phyloP scores from a whole-genome alignment of 1,140 invertebrate species.

The Anastrepha obliqua region DNA sequence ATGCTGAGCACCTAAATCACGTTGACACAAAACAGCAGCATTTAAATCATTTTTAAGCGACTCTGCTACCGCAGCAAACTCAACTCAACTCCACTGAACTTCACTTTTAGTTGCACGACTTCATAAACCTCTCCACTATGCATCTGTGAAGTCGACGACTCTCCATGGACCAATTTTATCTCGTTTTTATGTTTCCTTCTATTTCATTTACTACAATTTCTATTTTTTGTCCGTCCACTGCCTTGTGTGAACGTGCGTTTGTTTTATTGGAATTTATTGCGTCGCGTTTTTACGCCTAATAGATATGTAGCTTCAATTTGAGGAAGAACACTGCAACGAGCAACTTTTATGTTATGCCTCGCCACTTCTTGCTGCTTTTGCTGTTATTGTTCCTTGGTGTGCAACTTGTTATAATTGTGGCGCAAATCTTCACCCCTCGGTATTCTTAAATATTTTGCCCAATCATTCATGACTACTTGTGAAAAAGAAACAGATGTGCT shows the following conservation, averaged over 20 bases:
- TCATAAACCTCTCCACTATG: neutral
- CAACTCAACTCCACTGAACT: neutral
- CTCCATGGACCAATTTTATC: slow-evolving; percentile 47
- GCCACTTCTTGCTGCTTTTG: neutral
- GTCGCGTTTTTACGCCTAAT: slow-evolving; percentile 47
- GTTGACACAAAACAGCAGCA: slow-evolving; percentile 48
- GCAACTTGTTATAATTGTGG: slow-evolving; percentile 39
- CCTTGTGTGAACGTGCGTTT: slow-evolving; percentile 8
- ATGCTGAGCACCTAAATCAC: slow-evolving; percentile 34
- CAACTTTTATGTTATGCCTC: too few relatives aligned
- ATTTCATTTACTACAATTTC: slow-evolving; percentile 27
- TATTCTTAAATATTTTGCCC: neutral
- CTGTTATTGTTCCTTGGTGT: slow-evolving; percentile 23
- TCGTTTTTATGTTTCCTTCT: slow-evolving; percentile 37
- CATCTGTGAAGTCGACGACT: slow-evolving; percentile 33
- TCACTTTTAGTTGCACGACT: slow-evolving; percentile 23
- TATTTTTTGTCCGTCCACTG: slow-evolving; percentile 14
- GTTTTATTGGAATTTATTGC: slow-evolving; percentile 48
- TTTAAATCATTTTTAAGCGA: slow-evolving; percentile 46
- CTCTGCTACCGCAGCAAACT: slow-evolving; percentile 1
- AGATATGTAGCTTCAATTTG: neutral
- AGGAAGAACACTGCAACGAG: neutral
- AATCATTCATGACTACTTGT: slow-evolving; percentile 12
- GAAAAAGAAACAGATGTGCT: slow-evolving; percentile 27
- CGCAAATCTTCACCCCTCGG: neutral